Conservation (phyloP, 2,888 invertebrate species). For the Heteromurus nitidus region DNA sequence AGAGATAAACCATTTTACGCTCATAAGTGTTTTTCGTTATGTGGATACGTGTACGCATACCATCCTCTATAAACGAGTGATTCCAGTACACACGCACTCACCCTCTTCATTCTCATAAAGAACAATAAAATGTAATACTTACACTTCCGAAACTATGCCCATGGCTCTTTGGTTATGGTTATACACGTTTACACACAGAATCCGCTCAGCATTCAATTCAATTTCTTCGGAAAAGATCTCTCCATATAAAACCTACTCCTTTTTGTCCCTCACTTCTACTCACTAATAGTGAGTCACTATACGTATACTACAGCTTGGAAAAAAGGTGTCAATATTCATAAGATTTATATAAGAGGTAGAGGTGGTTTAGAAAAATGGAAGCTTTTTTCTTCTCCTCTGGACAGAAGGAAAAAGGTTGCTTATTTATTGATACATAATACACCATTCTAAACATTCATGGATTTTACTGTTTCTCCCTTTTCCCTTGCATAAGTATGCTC, state of each 20-base stretch:
- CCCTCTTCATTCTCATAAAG: neutral
- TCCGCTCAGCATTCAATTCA: neutral
- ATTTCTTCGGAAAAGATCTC: neutral
- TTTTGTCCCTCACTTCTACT: constrained; percentile 11
- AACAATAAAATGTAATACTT: neutral
- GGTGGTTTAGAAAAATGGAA: too few relatives aligned
- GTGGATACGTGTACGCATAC: neutral
- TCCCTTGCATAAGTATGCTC: neutral
- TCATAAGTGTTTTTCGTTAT: too few relatives aligned
- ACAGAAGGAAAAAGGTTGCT: constrained; percentile 35
- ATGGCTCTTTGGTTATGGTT: too few relatives aligned
- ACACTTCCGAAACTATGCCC: too few relatives aligned
- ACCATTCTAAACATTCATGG: neutral
- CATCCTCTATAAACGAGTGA: neutral
- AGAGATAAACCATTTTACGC: neutral
- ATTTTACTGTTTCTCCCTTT: neutral
- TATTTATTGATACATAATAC: constrained; percentile 35
- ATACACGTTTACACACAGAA: too few relatives aligned
- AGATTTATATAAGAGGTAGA: constrained; percentile 56
- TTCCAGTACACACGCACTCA: constrained; percentile 3
- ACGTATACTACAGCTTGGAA: neutral
- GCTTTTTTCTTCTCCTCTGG: constrained; percentile 39
- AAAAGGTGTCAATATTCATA: constrained; percentile 55
- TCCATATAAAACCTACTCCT: neutral
- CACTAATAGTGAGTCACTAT: too few relatives aligned